Conservation (phyloP, 2,113 vertebrate genomes). For the Phalacrocorax aristotelis region DNA sequence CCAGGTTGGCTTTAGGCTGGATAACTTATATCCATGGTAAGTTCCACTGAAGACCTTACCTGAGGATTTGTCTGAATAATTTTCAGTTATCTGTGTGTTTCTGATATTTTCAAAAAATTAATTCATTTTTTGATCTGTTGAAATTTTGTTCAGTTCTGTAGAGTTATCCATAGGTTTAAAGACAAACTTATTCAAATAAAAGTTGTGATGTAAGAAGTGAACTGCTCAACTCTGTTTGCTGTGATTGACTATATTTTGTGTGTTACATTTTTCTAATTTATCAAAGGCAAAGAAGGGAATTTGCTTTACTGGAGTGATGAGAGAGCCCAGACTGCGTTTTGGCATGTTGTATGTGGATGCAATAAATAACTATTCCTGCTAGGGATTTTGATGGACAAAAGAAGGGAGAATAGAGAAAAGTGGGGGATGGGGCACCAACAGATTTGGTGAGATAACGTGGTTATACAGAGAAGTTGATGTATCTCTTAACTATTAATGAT, state of each 20-base stretch:
- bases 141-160: neutral
- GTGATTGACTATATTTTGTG: neutral
- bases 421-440: rapidly evolving
- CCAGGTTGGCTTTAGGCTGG: neutral
- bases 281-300: neutral
- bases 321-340: neutral
- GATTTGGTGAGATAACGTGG: rapidly evolving
- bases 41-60: neutral
- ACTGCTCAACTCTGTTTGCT: neutral
- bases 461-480: neutral
- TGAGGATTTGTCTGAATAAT: neutral
- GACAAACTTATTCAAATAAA: neutral
- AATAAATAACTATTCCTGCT: neutral
- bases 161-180: neutral
- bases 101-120: neutral
- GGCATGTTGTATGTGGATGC: rapidly evolving
- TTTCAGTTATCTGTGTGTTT: neutral
- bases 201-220: rapidly evolving
- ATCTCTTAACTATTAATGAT: neutral
- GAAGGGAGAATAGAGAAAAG: neutral
- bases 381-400: neutral
- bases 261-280: neutral
- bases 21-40: neutral
- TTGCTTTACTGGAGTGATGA: neutral
- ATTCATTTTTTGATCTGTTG: neutral